A percentile compares a stretch with the other conserved stretches of the same genome.
Conservation (phyloP, 2,797 vertebrate species). For the Pangasius djambal region DNA sequence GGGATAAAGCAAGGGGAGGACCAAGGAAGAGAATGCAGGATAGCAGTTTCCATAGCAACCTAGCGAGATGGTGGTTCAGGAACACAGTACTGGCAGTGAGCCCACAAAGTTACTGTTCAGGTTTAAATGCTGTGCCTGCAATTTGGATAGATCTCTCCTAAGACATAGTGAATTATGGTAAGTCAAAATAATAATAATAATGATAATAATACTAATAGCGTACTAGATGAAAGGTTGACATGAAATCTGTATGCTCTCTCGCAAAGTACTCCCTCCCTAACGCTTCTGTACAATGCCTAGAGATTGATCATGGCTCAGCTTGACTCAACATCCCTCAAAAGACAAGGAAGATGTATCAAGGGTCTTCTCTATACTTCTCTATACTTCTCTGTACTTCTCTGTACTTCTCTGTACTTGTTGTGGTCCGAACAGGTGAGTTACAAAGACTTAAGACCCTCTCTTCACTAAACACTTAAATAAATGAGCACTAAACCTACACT, state of each 20-base stretch:
- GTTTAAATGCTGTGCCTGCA: conserved; percentile 50
- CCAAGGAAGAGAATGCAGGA: conserved; percentile 58
- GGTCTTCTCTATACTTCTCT: neutral
- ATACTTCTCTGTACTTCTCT: too few relatives aligned
- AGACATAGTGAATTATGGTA: conserved; percentile 40
- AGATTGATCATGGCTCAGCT: neutral
- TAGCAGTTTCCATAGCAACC: conserved; percentile 64
- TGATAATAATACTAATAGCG: neutral
- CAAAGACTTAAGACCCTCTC: neutral
- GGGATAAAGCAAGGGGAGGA: conserved; percentile 27
- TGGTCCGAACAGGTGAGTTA: neutral
- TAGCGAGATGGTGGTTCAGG: conserved; percentile 40
- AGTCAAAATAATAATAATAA: conserved; percentile 29
- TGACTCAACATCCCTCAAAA: neutral
- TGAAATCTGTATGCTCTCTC: neutral
- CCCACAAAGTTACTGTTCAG: conserved; percentile 52
- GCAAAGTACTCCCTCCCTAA: neutral
- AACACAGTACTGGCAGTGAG: conserved; percentile 34
- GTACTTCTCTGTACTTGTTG: neutral
- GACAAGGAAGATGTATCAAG: neutral
- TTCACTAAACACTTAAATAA: neutral
- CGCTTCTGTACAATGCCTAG: neutral
- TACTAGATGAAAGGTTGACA: conserved; percentile 22
- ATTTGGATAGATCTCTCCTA: conserved; percentile 39
- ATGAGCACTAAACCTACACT: neutral